Evolutionary conservation across 2,888 invertebrate genomes (phyloP), one percentile per base, ranked within the genome.

Genomic region (Sarcophaga variegata): DNA sequence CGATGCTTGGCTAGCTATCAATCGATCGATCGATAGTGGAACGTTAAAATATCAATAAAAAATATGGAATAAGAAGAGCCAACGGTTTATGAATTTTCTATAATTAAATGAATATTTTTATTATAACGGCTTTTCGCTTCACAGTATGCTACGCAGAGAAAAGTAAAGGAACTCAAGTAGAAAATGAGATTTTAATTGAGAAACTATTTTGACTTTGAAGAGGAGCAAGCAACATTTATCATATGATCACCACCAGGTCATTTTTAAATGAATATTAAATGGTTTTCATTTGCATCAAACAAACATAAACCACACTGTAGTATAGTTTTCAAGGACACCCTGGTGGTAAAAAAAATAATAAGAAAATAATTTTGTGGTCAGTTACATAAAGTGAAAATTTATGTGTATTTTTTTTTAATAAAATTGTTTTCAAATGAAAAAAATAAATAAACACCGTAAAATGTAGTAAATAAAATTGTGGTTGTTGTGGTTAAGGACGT

Each of bases 321-420:
- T 4, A 60, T 27, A 47, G 20, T 64, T 62, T 83, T 83, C 77
- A 83, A 77, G 82, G 82, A 49, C 64, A 67, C 6, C 4, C 10
- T 59, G 49, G 5, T 54, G 17, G 11, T 25, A 27, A 54, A 17
- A 67, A 27, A 59, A 22, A 54, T 5, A 64, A 12, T 70, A 66
- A 49, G 60, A 80, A 71, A 84, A 81, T 80, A 85, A 85, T 85
- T 81, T 76, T 85, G 84, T 85, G 84, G 84, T 85, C 84, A 85
- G 71, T 72, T 59, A 63, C 76, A 76, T 62, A 71, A 71, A 71
- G 20, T 62, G 49, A 70, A 81, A 71, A 76, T 76, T 72, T 45
- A 49, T 80, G 54, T 54, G 6, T n/a, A 45, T 5, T n/a, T 67
- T 20, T 76, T 22, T 75, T 20, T 60, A 49, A 17, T 49, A 66